Evolutionary conservation across 2,797 vertebrate genomes (phyloP), one percentile per base, ranked within the genome.

Genomic region (Amphiprion clarkii): DNA sequence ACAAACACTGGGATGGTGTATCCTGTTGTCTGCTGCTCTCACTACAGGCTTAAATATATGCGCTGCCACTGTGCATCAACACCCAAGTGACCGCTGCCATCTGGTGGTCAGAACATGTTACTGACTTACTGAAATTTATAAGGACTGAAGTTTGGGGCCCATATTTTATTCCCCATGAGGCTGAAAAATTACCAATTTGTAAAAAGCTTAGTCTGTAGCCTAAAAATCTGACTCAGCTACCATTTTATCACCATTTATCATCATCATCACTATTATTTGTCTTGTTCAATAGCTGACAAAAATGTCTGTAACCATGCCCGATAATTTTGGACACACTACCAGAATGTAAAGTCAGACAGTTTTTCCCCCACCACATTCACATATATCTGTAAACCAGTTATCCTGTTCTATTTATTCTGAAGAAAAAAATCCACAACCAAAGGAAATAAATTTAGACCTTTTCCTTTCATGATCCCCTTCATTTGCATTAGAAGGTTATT

Each of bases 101-200:
- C 92, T 91, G 57, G 76, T 90, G 91, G 89, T 42, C 7, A 2
- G 2, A 73, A n/a, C 11, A 5, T 31, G 7, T 10, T 23, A 67
- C 0, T 57, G 53, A 53, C 49, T 27, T 60, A 53, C 46, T 19
- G 16, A 56, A 17, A 12, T 19, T 23, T 3, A 8, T 4, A 12
- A 6, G 3, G 17, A 21, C 48, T 9, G n/a, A 21, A 25, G 51
- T 25, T 52, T 13, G 2, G 5, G 2, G 14, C 16, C 16, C 48
- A 46, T 16, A 46, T 19, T 49, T 49, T 49, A 9, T 49, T n/a
- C 19, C 4, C 19, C 9, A n/a, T 49, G 9, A 44, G 42, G 21
- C 48, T 21, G 48, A 23, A 51, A 51, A 51, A 51, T 17, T 7
- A n/a, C 8, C 17, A n/a, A 2, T 48, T n/a, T n/a, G 17, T 48